These are phyloP conservation scores for Podiceps cristatus DNA, from an alignment of 2,113 vertebrate genomes.

Conservation along the genomic window DNA sequence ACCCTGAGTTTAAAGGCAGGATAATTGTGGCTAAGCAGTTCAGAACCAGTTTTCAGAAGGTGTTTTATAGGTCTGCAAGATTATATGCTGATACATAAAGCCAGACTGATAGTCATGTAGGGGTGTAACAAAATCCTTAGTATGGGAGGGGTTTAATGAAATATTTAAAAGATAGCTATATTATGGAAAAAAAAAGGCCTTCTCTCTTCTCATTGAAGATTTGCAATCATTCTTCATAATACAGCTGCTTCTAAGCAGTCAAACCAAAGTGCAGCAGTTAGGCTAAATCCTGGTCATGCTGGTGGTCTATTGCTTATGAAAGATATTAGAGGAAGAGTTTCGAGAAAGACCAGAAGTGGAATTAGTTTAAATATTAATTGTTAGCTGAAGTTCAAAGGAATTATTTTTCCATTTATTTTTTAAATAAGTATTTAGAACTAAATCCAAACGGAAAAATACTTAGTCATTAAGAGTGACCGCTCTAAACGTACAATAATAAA, in stretches of 20 bases:
- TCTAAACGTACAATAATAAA: background rate
- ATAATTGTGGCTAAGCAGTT: background rate
- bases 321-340: background rate
- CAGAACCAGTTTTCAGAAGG: background rate
- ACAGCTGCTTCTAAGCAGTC: background rate
- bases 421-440: background rate
- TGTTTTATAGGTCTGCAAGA: background rate
- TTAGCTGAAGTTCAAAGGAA: background rate
- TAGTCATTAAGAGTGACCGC: background rate
- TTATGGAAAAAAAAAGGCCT: background rate
- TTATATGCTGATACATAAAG: background rate
- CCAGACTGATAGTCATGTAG: background rate
- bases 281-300: background rate
- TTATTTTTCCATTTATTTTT: background rate
- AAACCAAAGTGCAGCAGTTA: background rate
- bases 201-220: background rate
- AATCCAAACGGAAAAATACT: background rate
- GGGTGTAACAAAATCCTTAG: background rate
- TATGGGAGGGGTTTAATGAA: background rate
- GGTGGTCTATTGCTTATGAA: background rate
- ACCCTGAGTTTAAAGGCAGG: background rate
- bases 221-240: background rate
- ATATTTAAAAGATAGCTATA: background rate
- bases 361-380: background rate
- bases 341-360: background rate